Evolutionary conservation across 2,113 vertebrate species (phyloP).

Genomic region (Shinisaurus crocodilurus): DNA sequence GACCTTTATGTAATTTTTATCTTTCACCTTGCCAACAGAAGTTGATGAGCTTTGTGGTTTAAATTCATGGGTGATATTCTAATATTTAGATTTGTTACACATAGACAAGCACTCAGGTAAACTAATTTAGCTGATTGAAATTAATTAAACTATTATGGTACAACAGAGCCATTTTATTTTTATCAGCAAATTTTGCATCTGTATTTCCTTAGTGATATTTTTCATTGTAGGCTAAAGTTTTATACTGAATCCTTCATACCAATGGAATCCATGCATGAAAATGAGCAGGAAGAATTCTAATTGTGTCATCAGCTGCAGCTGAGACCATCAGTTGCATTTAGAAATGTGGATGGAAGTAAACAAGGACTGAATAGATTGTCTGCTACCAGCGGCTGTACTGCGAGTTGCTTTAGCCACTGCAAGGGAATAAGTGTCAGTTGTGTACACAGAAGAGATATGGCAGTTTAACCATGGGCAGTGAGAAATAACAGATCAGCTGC

Average conservation of each 20-base stretch:
- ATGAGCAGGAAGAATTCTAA: neutral
- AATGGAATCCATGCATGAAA: neutral
- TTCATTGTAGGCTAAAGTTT: neutral
- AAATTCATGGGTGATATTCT: slow-evolving; percentile 75
- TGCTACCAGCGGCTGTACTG: neutral
- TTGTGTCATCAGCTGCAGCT: neutral
- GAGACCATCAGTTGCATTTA: neutral
- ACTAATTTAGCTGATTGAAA: slow-evolving; percentile 66
- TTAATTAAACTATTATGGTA: slow-evolving; percentile 74
- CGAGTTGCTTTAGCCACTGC: neutral
- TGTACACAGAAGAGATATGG: neutral
- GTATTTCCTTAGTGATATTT: neutral
- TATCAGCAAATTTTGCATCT: neutral
- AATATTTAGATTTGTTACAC: slow-evolving; percentile 75
- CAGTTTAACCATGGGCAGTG: neutral
- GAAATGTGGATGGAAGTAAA: neutral
- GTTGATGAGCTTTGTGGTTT: slow-evolving; percentile 82
- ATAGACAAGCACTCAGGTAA: slow-evolving; percentile 72
- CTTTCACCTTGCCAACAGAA: slow-evolving; percentile 80
- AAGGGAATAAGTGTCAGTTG: neutral
- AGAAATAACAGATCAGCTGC: neutral
- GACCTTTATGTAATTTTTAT: slow-evolving; percentile 81
- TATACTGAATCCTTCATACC: neutral
- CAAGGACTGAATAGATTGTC: neutral
- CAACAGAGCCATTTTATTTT: neutral